phyloP scores from a whole-genome alignment of 2,888 invertebrate species.

The Euclidia mi region DNA sequence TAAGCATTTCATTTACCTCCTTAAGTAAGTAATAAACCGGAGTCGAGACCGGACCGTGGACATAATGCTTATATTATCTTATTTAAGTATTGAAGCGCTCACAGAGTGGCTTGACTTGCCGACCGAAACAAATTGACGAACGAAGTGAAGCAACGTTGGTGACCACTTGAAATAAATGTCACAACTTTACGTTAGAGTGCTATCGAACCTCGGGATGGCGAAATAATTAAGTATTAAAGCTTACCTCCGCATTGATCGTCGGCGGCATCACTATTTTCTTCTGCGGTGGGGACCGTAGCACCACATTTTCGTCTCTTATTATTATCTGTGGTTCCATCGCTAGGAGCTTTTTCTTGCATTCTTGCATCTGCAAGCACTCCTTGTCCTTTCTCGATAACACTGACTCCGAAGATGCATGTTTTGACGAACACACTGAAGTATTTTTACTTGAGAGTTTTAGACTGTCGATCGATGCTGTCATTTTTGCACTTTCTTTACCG shows the following conservation, averaged over 20 bases:
- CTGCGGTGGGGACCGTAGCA: slow-evolving; percentile 83
- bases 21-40: slow-evolving; percentile 4
- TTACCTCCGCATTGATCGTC: slow-evolving; percentile 84
- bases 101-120: too few relatives aligned
- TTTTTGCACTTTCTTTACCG: slow-evolving; percentile 82
- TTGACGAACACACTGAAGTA: slow-evolving; percentile 79
- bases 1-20: slow-evolving; percentile 11
- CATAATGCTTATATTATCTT: slow-evolving; percentile 38
- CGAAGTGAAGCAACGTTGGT: too few relatives aligned
- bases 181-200: too few relatives aligned
- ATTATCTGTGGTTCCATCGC: slow-evolving; percentile 87
- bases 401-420: slow-evolving; percentile 86
- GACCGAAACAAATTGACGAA: too few relatives aligned
- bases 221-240: too few relatives aligned
- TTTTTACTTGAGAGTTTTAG: slow-evolving; percentile 85
- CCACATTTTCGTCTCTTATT: slow-evolving; percentile 86
- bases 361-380: slow-evolving; percentile 85
- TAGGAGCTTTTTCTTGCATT: slow-evolving; percentile 85
- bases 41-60: background rate
- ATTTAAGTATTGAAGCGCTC: slow-evolving; percentile 55
- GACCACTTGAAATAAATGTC: too few relatives aligned
- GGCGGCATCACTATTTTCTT: slow-evolving; percentile 88
- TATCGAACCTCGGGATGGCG: too few relatives aligned
- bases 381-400: slow-evolving; percentile 85
- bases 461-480: slow-evolving; percentile 85